These are phyloP conservation scores for Ailurus styani DNA, from an alignment of 2,113 vertebrate species.

Conservation along the genomic window DNA sequence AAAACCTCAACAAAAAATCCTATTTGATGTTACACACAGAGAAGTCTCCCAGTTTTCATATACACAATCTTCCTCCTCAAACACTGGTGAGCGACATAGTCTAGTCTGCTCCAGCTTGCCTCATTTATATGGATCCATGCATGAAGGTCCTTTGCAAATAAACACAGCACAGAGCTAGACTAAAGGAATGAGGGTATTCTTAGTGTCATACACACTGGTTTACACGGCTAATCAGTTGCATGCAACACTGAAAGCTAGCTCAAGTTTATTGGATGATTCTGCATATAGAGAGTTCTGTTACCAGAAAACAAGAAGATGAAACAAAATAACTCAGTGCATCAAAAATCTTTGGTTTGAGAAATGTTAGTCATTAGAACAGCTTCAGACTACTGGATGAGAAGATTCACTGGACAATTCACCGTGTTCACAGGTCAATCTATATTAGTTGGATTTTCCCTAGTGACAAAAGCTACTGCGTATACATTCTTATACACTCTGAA, in stretches of 20 bases:
- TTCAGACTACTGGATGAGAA: background rate
- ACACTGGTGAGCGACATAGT: background rate
- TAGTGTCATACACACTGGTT: background rate
- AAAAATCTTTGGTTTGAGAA: slow-evolving; percentile 3
- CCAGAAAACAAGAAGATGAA: background rate
- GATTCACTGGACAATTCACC: background rate
- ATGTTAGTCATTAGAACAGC: background rate
- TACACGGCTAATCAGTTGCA: background rate
- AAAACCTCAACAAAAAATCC: slow-evolving; percentile 38
- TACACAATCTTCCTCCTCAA: slow-evolving; percentile 36
- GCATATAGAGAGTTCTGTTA: background rate
- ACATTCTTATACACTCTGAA: background rate
- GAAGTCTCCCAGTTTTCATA: slow-evolving; percentile 21
- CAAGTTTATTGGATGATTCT: background rate
- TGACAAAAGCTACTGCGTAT: background rate
- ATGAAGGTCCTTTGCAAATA: slow-evolving; percentile 66
- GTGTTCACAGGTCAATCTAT: background rate
- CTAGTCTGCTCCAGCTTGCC: slow-evolving; percentile 45
- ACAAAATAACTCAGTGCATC: background rate
- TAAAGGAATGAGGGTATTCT: slow-evolving; percentile 49
- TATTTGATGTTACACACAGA: background rate
- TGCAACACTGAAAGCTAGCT: slow-evolving; percentile 9
- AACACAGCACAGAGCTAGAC: slow-evolving; percentile 61
- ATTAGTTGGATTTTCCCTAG: background rate
- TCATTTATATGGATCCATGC: slow-evolving; percentile 60